phyloP scores from a whole-genome alignment of 2,797 vertebrate species.

The Spheniscus humboldti region DNA sequence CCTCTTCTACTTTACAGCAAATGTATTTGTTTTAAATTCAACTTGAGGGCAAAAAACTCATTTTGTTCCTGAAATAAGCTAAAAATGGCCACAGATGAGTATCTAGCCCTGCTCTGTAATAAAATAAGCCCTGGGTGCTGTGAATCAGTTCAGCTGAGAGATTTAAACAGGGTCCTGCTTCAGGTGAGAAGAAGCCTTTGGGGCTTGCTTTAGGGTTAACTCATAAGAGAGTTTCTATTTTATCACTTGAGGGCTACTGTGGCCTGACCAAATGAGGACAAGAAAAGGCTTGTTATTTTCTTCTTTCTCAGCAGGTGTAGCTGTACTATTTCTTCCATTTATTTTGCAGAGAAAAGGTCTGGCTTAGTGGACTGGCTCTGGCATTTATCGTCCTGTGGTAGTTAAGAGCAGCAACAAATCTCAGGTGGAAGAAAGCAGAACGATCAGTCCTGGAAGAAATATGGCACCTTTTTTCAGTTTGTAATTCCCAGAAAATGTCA shows the following conservation, averaged over 20 bases:
- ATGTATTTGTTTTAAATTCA: background rate
- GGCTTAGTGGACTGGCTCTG: background rate
- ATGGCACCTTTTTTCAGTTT: background rate
- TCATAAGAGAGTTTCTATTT: background rate
- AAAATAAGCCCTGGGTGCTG: background rate
- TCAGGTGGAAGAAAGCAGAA: background rate
- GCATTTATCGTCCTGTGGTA: background rate
- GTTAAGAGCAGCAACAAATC: background rate
- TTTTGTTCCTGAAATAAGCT: background rate
- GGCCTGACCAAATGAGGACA: background rate
- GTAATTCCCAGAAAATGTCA: background rate
- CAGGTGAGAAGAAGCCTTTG: background rate
- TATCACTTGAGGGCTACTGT: background rate
- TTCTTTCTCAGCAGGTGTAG: background rate
- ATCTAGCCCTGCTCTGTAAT: background rate
- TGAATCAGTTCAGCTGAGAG: background rate
- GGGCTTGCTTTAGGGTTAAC: background rate
- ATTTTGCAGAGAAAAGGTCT: background rate
- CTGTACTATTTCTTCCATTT: background rate
- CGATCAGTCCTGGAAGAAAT: background rate
- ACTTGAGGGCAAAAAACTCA: rapidly evolving
- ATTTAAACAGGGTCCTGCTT: background rate
- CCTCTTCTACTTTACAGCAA: background rate
- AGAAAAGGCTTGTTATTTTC: background rate
- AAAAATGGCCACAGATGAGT: background rate